A percentile compares a stretch with the other conserved stretches of the same genome.
Conservation (phyloP, 2,797 vertebrate species). For the Sebastes elongatus region DNA sequence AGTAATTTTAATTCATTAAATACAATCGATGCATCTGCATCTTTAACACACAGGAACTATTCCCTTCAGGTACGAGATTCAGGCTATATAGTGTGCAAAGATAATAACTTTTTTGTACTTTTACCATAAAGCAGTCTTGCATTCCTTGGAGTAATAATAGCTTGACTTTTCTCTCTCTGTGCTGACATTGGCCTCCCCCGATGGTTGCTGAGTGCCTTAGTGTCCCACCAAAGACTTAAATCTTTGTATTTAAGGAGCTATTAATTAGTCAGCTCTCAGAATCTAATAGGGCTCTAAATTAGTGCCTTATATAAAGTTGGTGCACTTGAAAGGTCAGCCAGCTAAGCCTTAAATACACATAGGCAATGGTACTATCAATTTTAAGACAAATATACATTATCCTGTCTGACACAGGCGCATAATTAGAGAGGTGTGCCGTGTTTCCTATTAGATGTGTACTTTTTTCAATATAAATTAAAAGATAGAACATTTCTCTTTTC, state of each 20-base stretch:
- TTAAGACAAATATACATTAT: slow-evolving; percentile 15
- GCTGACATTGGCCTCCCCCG: slow-evolving; percentile 42
- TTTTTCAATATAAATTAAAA: background rate
- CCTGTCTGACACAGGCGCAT: background rate
- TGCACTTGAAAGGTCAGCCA: slow-evolving; percentile 57
- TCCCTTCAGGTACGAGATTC: background rate
- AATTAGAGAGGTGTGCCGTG: slow-evolving; percentile 6
- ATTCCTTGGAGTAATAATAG: slow-evolving; percentile 20
- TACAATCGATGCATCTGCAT: background rate
- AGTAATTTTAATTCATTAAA: background rate
- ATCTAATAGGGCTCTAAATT: slow-evolving; percentile 66
- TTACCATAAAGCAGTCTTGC: background rate
- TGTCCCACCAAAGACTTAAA: slow-evolving; percentile 54
- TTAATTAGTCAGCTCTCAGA: slow-evolving; percentile 57
- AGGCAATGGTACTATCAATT: slow-evolving; percentile 9
- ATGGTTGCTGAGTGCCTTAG: slow-evolving; percentile 30
- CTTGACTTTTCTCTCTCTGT: slow-evolving; percentile 19
- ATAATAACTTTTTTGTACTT: background rate
- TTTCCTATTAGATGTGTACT: background rate
- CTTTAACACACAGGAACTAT: background rate
- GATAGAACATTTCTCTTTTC: background rate
- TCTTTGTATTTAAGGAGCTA: slow-evolving; percentile 56
- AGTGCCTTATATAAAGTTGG: slow-evolving; percentile 42
- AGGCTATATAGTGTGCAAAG: background rate
- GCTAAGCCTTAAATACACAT: slow-evolving; percentile 36